These are phyloP conservation scores for Holotrichia oblita DNA, from an alignment of 1,140 invertebrate genomes.

Conservation along the genomic window DNA sequence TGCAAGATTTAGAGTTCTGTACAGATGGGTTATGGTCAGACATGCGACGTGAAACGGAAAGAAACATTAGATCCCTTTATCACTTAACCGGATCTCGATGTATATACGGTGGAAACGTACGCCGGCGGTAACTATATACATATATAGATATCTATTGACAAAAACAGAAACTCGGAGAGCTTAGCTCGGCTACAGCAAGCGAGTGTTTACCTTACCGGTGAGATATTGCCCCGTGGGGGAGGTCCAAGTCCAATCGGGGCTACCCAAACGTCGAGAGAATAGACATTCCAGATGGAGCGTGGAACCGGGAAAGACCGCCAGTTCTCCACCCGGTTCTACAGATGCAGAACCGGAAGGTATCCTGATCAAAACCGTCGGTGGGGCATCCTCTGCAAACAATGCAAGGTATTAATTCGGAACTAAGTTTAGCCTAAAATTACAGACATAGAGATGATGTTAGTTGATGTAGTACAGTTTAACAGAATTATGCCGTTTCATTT, in stretches of 20 bases:
- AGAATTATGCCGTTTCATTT: neutral
- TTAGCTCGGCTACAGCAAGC: slow-evolving; percentile 8
- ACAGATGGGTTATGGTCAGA: neutral
- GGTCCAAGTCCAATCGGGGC: slow-evolving; percentile 91
- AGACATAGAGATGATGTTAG: neutral
- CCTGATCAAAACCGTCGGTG: slow-evolving; percentile 84
- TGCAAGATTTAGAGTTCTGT: neutral
- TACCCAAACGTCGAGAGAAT: slow-evolving; percentile 76
- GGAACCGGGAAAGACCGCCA: slow-evolving; percentile 84
- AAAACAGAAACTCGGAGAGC: neutral
- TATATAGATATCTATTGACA: neutral
- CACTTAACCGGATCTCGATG: slow-evolving; percentile 25
- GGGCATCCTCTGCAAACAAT: slow-evolving; percentile 74
- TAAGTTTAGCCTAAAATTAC: slow-evolving; percentile 28
- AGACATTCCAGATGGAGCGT: slow-evolving; percentile 87
- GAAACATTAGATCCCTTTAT: slow-evolving; percentile 36
- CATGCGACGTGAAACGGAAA: slow-evolving; percentile 18
- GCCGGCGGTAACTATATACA: neutral
- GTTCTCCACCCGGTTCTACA: slow-evolving; percentile 78
- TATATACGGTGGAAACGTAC: neutral
- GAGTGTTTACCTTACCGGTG: slow-evolving; percentile 68
- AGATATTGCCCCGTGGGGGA: slow-evolving; percentile 78
- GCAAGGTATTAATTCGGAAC: slow-evolving; percentile 16
- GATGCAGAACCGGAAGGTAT: slow-evolving; percentile 82
- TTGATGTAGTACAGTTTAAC: neutral